Percentiles rank a stretch among this genome's conserved stretches.
These are phyloP conservation scores for Rana temporaria DNA, from an alignment of 2,113 vertebrate genomes.

Conservation along the genomic window DNA sequence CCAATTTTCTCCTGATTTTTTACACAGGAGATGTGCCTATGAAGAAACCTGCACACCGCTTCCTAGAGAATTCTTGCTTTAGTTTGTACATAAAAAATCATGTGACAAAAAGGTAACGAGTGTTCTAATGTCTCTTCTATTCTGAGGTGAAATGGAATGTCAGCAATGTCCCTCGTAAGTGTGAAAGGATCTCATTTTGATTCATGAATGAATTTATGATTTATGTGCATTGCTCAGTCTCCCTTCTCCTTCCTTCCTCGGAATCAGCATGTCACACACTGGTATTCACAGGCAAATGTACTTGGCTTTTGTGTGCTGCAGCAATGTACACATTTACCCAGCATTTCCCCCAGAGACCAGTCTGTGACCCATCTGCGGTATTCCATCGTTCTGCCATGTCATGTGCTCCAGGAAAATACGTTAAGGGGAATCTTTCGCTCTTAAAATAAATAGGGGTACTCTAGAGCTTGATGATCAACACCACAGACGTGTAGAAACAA, in stretches of 20 bases:
- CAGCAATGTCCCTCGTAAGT: slow-evolving; percentile 5
- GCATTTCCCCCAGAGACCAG: neutral
- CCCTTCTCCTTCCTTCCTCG: slow-evolving; percentile 10
- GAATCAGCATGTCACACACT: slow-evolving; percentile 26
- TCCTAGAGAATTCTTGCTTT: too few relatives aligned
- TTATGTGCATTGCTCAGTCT: neutral
- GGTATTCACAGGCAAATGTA: slow-evolving; percentile 14
- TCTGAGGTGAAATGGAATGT: slow-evolving; percentile 12
- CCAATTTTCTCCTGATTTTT: too few relatives aligned
- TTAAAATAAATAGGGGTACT: too few relatives aligned
- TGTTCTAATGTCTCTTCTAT: neutral
- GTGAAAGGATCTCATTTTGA: slow-evolving; percentile 6
- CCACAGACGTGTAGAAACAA: too few relatives aligned
- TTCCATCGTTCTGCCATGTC: too few relatives aligned
- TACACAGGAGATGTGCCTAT: too few relatives aligned
- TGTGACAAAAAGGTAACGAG: too few relatives aligned
- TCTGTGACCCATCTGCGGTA: neutral
- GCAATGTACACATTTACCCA: slow-evolving; percentile 21
- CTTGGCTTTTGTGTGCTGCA: slow-evolving; percentile 2
- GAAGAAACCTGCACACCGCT: too few relatives aligned
- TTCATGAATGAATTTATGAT: slow-evolving; percentile 26
- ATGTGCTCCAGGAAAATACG: too few relatives aligned
- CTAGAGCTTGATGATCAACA: too few relatives aligned
- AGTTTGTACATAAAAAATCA: too few relatives aligned
- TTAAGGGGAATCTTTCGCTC: too few relatives aligned